Evolutionary conservation across 2,797 vertebrate species (phyloP), one percentile per base, ranked within the genome.

Genomic region (Chaetophractus vellerosus): DNA sequence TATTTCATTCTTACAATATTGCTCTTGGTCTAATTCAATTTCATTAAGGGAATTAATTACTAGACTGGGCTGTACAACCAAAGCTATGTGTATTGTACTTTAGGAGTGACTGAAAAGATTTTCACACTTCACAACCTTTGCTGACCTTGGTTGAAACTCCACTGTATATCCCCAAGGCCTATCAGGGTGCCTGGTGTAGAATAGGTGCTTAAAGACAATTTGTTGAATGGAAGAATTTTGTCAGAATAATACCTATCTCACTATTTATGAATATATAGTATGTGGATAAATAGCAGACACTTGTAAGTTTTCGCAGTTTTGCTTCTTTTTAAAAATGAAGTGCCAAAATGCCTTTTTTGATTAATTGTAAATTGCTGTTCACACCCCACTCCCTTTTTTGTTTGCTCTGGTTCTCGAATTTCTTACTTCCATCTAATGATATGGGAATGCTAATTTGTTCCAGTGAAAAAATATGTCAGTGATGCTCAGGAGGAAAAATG

Each of bases 361-460:
- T 92, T 94, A 97, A 92, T 80, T 97, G 15, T 90, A 87, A 94
- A 92, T 78, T 72, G 31, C 9, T 84, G 5, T 85, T 96, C 90
- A 93, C 28, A 59, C 74, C 26, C 33, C 21, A 48, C 19, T 93
- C 41, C 15, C 2, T 59, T 88, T 85, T 91, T 38, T 85, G 24
- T 86, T 97, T 92, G 12, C 48, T 55, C 48, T 82, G 8, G 18
- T 79, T 90, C 82, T 88, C 84, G 50, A 94, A 90, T 90, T 95
- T 90, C 33, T 94, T 91, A 88, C 91, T 95, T 85, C 26, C 55
- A 31, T 38, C n/a, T 92, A 88, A 94, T 90, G 38, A 81, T 41
- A 68, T 38, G 84, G 41, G 33, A 76, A 90, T 85, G n/a, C 52
- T 90, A 78, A 75, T 88, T 81, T 68, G 5, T 74, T 91, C 26